Conservation (phyloP, 92 coral and sea anemone species). For the Porites lobata region DNA sequence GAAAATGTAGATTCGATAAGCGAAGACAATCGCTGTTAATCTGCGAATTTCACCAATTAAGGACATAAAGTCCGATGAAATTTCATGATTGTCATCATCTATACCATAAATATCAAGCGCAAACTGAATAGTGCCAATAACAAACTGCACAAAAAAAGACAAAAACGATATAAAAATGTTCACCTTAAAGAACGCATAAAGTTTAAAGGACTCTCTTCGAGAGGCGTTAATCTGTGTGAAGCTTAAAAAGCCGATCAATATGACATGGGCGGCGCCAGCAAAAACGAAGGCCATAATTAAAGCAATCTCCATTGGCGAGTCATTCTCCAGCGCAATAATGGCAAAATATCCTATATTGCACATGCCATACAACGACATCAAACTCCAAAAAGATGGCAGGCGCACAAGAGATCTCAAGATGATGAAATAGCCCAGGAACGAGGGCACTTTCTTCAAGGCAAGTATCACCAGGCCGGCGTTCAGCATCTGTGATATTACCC, state of each 20-base stretch:
- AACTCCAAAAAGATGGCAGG: conserved; percentile 49
- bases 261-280: conserved; percentile 1
- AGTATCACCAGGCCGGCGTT: conserved; percentile 20
- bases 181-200: conserved; percentile 35
- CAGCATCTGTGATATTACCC: conserved; percentile 41
- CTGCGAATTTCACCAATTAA: conserved; percentile 44
- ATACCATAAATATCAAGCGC: conserved; percentile 65
- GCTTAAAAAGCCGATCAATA: conserved; percentile 41
- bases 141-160: conserved; percentile 17
- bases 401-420: conserved; percentile 49
- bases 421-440: conserved; percentile 41
- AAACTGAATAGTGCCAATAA: conserved; percentile 59
- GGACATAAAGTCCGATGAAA: conserved; percentile 25
- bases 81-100: conserved; percentile 2
- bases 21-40: conserved; percentile 45
- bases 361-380: conserved; percentile 31
- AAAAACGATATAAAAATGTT: conserved; percentile 30
- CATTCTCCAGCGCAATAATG: conserved; percentile 13
- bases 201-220: background rate
- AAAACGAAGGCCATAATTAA: conserved; percentile 18
- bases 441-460: conserved; percentile 34
- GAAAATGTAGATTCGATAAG: conserved; percentile 45
- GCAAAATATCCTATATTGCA: conserved; percentile 24
- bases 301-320: conserved; percentile 17
- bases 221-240: conserved; percentile 53